Evolutionary conservation across 2,113 vertebrate species (phyloP).

Genomic region (Neoarius graeffei): DNA sequence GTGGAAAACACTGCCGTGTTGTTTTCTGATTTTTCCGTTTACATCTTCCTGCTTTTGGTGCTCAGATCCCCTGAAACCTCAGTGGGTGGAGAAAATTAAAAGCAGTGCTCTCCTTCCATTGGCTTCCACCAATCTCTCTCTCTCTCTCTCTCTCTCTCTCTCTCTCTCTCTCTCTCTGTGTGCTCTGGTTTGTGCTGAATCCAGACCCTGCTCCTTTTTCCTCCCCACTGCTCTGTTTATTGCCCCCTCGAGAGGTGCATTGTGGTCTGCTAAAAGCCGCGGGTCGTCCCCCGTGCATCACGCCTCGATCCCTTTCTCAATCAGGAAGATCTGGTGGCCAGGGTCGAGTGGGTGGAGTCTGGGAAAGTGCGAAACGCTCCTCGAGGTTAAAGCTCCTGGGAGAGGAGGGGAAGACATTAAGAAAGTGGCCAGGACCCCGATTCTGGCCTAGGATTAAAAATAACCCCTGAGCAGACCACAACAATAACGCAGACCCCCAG

Average conservation of each 20-base stretch:
- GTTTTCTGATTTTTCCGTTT: constrained; percentile 19
- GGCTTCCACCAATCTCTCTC: constrained; percentile 25
- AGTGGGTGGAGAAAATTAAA: not conserved
- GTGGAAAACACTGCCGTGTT: not conserved
- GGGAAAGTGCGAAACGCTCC: constrained; percentile 73
- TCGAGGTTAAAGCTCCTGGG: constrained; percentile 58
- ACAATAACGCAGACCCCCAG: constrained; percentile 63
- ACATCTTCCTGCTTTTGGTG: not conserved
- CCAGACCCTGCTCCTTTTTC: constrained; percentile 53
- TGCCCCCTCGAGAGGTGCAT: constrained; percentile 69
- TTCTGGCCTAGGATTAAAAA: constrained; percentile 65
- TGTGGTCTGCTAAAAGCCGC: constrained; percentile 67
- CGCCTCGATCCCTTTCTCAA: constrained; percentile 54
- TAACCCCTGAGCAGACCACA: constrained; percentile 53
- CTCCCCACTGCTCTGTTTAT: constrained; percentile 67
- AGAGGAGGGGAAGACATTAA: constrained; percentile 70
- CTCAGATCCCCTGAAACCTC: not conserved
- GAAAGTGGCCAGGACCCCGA: constrained; percentile 56
- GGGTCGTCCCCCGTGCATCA: constrained; percentile 64
- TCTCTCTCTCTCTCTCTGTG: not conserved
- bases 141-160: too few relatives aligned
- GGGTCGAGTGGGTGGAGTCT: constrained; percentile 73
- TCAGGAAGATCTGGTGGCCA: constrained; percentile 61
- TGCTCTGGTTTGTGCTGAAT: constrained; percentile 30
- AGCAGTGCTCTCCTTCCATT: constrained; percentile 1